Conservation (phyloP, 2,797 vertebrate genomes). For the Oreonectes daqikongensis region DNA sequence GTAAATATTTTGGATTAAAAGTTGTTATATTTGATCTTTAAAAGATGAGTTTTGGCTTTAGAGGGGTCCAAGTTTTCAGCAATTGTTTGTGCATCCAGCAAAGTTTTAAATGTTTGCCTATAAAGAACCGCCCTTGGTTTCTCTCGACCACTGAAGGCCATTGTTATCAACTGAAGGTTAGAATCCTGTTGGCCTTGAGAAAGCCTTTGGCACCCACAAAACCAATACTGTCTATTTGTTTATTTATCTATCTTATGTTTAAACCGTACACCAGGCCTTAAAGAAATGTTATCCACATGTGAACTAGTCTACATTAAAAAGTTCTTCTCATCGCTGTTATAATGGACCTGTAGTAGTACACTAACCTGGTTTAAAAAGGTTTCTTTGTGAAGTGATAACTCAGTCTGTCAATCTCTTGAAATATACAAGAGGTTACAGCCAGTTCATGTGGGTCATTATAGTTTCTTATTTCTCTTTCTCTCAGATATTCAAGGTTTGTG, state of each 20-base stretch:
- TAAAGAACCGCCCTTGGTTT: not conserved
- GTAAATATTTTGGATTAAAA: too few species aligned
- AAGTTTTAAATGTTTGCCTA: not conserved
- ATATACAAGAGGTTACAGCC: too few species aligned
- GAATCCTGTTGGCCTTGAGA: constrained; percentile 4
- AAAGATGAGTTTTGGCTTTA: too few species aligned
- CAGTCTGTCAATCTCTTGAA: too few species aligned
- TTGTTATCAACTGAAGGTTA: constrained; percentile 24
- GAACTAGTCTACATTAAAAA: not conserved
- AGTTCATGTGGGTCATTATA: too few species aligned
- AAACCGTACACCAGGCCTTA: not conserved
- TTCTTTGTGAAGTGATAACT: not conserved
- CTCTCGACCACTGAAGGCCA: not conserved
- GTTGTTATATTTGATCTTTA: too few species aligned
- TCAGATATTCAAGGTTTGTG: not conserved
- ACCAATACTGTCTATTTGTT: not conserved
- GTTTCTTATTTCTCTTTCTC: constrained; percentile 9
- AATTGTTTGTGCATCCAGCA: not conserved
- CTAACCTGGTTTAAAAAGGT: not conserved
- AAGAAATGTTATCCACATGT: not conserved
- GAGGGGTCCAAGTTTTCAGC: too few species aligned
- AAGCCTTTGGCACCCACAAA: not conserved
- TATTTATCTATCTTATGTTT: not conserved
- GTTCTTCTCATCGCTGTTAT: not conserved
- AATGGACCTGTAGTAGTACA: not conserved